These are phyloP conservation scores for Papilio demoleus DNA, from an alignment of 2,888 invertebrate genomes.

Conservation along the genomic window DNA sequence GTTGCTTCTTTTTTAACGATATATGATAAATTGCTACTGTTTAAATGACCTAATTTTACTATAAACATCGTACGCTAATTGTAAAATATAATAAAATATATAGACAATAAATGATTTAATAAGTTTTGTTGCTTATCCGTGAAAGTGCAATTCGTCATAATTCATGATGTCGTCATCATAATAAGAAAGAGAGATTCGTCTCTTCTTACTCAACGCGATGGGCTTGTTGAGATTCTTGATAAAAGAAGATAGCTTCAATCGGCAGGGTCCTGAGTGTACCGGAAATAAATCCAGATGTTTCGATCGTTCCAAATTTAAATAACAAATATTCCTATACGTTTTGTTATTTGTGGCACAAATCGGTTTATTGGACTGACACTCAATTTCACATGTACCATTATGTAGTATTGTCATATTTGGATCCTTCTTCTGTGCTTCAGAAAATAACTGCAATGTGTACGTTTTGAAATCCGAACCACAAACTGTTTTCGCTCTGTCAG, in stretches of 20 bases:
- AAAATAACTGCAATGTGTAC: conserved; percentile 42
- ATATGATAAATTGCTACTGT: too few species aligned
- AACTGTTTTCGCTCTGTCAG: conserved; percentile 36
- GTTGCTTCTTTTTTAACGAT: too few species aligned
- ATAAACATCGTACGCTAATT: too few species aligned
- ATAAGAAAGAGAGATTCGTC: conserved; percentile 16
- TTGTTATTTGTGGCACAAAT: conserved; percentile 26
- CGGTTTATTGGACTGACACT: neutral
- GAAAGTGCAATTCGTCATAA: conserved; percentile 7
- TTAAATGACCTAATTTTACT: too few species aligned
- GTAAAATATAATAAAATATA: too few species aligned
- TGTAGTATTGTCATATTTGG: conserved; percentile 32
- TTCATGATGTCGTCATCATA: conserved; percentile 15
- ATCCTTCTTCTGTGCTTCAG: conserved; percentile 40
- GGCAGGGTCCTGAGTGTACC: conserved; percentile 14
- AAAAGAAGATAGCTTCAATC: neutral
- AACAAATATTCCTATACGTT: conserved; percentile 35
- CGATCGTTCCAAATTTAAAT: conserved; percentile 13
- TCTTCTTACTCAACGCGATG: neutral
- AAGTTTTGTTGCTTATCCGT: conserved; percentile 12
- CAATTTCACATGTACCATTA: conserved; percentile 3
- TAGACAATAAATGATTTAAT: too few species aligned
- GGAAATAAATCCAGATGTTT: conserved; percentile 14
- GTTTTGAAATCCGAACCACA: conserved; percentile 48
- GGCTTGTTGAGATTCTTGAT: neutral